Evolutionary conservation across 1,140 invertebrate genomes (phyloP).

Genomic region (Nylanderia fulva): DNA sequence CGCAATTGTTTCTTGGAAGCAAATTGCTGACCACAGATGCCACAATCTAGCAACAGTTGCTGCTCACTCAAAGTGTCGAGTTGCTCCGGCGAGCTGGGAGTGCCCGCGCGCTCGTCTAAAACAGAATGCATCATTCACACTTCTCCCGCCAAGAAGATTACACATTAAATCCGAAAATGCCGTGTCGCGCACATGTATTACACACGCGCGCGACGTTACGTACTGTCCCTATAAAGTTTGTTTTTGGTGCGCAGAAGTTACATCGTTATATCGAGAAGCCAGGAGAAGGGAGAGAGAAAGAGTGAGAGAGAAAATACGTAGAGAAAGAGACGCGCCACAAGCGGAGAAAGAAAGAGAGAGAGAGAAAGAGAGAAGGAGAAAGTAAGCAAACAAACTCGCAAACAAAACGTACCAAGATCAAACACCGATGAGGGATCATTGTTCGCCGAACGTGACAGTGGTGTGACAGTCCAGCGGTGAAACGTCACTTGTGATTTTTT

Average conservation of each 20-base stretch:
- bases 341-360: neutral
- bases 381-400: neutral
- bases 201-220: neutral
- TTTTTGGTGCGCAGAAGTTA: slow-evolving; percentile 46
- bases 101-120: slow-evolving; percentile 74
- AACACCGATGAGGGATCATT: too few species aligned
- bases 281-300: slow-evolving; percentile 1
- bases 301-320: too few species aligned
- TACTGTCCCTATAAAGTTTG: slow-evolving; percentile 2
- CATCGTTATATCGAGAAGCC: slow-evolving; percentile 17
- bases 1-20: slow-evolving; percentile 80
- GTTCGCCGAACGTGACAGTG: too few species aligned
- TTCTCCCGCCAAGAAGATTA: slow-evolving; percentile 12
- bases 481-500: slow-evolving; percentile 28
- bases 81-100: slow-evolving; percentile 66
- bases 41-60: slow-evolving; percentile 75
- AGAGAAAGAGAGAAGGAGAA: neutral
- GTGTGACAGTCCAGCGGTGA: too few species aligned
- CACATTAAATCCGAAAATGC: neutral
- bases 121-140: slow-evolving; percentile 52
- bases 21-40: slow-evolving; percentile 82
- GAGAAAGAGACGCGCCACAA: neutral
- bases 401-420: neutral
- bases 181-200: slow-evolving; percentile 44
- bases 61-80: slow-evolving; percentile 26